Conservation (phyloP, 2,113 vertebrate species). For the Gopherus evgoodei region DNA sequence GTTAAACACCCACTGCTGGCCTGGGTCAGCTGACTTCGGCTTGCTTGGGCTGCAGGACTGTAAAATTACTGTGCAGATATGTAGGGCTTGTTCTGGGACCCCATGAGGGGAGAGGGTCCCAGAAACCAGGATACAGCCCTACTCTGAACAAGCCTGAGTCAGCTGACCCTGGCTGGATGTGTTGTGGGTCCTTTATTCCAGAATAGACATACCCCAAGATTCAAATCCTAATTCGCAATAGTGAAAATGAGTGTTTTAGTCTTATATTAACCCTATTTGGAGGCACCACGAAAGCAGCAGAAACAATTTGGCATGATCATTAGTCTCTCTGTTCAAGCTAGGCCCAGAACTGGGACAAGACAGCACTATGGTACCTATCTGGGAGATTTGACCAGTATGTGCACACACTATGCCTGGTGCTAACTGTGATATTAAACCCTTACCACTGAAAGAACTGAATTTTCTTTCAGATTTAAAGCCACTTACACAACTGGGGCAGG, state of each 20-base stretch:
- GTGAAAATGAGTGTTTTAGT: not conserved
- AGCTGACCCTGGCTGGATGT: not conserved
- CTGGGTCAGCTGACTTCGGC: not conserved
- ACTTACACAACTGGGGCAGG: not conserved
- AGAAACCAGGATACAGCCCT: not conserved
- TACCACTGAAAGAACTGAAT: not conserved
- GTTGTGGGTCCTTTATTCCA: not conserved
- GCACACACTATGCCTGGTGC: not conserved
- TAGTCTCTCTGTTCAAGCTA: not conserved
- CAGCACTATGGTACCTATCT: not conserved
- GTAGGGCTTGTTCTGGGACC: not conserved
- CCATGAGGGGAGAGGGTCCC: not conserved
- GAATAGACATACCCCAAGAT: not conserved
- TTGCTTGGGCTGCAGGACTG: not conserved
- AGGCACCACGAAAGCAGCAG: not conserved
- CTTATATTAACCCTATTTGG: not conserved
- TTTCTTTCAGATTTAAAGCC: not conserved
- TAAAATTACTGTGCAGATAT: not conserved
- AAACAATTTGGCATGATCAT: not conserved
- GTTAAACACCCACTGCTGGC: too few relatives aligned
- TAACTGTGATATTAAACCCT: not conserved
- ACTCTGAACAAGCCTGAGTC: not conserved
- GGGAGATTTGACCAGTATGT: not conserved
- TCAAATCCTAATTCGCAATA: not conserved
- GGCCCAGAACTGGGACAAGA: not conserved